phyloP scores from a whole-genome alignment of 2,797 vertebrate genomes.

The Threskiornis aethiopicus region DNA sequence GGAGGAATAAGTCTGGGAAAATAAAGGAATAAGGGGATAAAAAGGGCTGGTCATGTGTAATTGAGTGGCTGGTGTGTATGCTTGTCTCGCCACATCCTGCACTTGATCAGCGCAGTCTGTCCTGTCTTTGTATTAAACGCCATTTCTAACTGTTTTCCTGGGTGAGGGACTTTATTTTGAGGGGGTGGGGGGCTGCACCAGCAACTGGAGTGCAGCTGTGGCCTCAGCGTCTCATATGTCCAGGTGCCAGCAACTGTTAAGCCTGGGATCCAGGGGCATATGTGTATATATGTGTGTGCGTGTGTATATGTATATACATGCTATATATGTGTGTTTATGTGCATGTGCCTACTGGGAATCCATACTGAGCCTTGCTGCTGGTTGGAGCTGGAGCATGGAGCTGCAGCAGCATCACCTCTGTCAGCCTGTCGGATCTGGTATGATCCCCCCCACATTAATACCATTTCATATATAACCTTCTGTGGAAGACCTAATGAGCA shows the following conservation, averaged over 20 bases:
- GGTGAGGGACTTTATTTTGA: neutral
- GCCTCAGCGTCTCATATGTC: neutral
- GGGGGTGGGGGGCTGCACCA: neutral
- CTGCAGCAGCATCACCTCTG: neutral
- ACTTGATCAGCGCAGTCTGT: neutral
- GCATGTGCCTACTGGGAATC: neutral
- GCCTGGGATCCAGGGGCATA: neutral
- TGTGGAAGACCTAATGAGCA: neutral
- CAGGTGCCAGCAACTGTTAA: neutral
- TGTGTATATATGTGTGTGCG: fast-evolving
- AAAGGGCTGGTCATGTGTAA: neutral
- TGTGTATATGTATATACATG: fast-evolving
- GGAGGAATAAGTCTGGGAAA: neutral
- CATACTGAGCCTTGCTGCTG: neutral
- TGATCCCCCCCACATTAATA: neutral
- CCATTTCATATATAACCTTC: neutral
- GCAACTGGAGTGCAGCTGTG: neutral
- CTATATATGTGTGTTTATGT: too few species aligned
- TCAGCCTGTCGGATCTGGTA: neutral
- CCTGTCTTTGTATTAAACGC: neutral
- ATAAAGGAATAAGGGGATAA: neutral
- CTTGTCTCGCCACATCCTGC: neutral
- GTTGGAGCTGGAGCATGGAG: neutral
- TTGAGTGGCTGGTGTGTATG: neutral
- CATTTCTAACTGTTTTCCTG: neutral